Base-by-base conservation (phyloP, 2,797 vertebrate species). In the Hyperoplus lanceolatus region DNA sequence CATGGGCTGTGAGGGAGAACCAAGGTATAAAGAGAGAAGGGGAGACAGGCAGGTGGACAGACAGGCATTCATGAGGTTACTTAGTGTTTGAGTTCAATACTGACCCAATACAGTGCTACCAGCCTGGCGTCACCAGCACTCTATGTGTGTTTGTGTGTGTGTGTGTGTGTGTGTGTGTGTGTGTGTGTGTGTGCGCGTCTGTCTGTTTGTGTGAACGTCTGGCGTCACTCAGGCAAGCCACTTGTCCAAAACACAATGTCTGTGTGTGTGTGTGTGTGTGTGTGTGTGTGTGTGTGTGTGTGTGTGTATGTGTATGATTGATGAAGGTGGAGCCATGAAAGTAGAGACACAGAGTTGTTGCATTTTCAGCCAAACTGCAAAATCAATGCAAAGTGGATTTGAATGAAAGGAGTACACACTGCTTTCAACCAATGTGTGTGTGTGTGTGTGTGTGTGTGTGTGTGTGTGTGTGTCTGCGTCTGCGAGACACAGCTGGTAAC, bases 361-460 rank as follows among this genome's bases (percentile, higher is more conserved):
- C 85, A 69, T 92, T 93, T 91, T 90, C 83, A 90, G 77, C 85
- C 81, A 91, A 93, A 94, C 89, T 93, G 93, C 84, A 91, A 93
- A 94, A 94, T 94, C 93, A 92, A 94, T 94, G 89, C 86, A 89
- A 92, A 93, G 87, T 91, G 90, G 85, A 87, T 93, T 78, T 90
- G 85, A 90, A 91, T 88, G 79, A 90, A 89, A 86, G 78, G 65
- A 83, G 85, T 70, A 86, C 81, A 87, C 81, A 78, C 79, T 71
- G 77, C 85, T 82, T 89, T 81, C 71, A 79, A 80, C 70, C 62
- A 45, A 14, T 29, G 29, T 29, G 29, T 29, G 29, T 45, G 29
- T 50, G 57, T 65, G 38, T 54, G 72, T 75, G 65, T 76, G 57
- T 79, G 68, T 77, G 77, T 77, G 70, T 62, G 63, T 72, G 61